These are phyloP conservation scores for Ia io DNA, from an alignment of 2,113 vertebrate species.

Conservation along the genomic window DNA sequence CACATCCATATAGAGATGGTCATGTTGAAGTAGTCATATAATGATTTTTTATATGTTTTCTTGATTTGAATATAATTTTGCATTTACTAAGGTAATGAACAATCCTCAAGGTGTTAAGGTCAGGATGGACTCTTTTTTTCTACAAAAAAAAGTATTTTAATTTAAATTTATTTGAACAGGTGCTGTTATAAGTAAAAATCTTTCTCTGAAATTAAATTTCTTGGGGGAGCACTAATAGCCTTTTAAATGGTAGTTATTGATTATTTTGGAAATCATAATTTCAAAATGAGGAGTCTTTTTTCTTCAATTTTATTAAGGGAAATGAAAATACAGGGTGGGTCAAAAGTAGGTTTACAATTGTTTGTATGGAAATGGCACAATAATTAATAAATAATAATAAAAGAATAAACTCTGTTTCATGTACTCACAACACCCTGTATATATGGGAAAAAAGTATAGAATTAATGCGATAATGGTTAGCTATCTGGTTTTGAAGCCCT, in stretches of 20 bases:
- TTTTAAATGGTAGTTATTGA: not conserved
- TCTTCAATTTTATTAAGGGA: not conserved
- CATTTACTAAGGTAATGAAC: not conserved
- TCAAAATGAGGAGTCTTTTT: not conserved
- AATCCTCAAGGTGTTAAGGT: not conserved
- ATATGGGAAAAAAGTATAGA: not conserved
- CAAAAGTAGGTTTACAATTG: not conserved
- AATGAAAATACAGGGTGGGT: not conserved
- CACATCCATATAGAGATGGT: not conserved
- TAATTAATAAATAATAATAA: not conserved
- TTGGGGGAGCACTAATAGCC: not conserved
- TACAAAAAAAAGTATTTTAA: not conserved
- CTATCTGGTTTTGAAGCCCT: not conserved
- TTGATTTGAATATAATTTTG: not conserved
- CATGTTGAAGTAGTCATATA: not conserved
- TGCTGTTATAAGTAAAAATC: not conserved
- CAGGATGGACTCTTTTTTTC: not conserved
- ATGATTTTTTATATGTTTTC: not conserved
- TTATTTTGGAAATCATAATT: constrained; percentile 30
- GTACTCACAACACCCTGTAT: not conserved
- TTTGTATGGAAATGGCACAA: not conserved
- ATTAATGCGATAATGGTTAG: not conserved
- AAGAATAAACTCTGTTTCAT: not conserved
- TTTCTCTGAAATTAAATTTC: not conserved
- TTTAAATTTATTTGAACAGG: not conserved